Evolutionary conservation across 1,140 invertebrate genomes (phyloP).

Genomic region (Chrysoperla carnea): DNA sequence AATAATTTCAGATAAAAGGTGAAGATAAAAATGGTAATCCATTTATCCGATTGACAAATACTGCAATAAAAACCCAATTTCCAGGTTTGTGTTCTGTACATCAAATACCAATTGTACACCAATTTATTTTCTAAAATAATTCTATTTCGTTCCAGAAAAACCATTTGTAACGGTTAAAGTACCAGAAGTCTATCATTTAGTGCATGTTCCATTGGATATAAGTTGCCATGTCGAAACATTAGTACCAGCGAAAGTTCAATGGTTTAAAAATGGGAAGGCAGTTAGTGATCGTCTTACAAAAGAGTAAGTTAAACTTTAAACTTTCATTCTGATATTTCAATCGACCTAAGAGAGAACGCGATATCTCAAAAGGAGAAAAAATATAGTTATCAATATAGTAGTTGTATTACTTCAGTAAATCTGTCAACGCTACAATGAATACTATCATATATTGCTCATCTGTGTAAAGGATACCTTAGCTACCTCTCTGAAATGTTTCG

Average conservation of each 20-base stretch:
- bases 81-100: conserved; percentile 13
- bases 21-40: conserved; percentile 20
- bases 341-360: too few relatives aligned
- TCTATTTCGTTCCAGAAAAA: conserved; percentile 3
- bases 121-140: neutral
- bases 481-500: too few relatives aligned
- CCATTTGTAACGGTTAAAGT: conserved; percentile 1
- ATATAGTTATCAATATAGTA: too few relatives aligned
- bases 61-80: conserved; percentile 22
- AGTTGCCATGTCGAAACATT: conserved; percentile 27
- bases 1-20: conserved; percentile 17
- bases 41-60: conserved; percentile 25
- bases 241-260: conserved; percentile 19
- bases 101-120: neutral
- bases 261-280: conserved; percentile 14
- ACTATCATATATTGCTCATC: too few relatives aligned
- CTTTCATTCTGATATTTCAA: too few relatives aligned
- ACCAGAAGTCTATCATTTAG: conserved; percentile 1
- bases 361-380: too few relatives aligned
- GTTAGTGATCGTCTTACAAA: conserved; percentile 1
- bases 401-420: too few relatives aligned
- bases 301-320: neutral
- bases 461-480: too few relatives aligned
- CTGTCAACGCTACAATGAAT: too few relatives aligned
- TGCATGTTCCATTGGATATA: conserved; percentile 18